A percentile compares a stretch with the other conserved stretches of the same genome.
Conservation (phyloP, 2,113 vertebrate species). For the Lampris megalopsis region DNA sequence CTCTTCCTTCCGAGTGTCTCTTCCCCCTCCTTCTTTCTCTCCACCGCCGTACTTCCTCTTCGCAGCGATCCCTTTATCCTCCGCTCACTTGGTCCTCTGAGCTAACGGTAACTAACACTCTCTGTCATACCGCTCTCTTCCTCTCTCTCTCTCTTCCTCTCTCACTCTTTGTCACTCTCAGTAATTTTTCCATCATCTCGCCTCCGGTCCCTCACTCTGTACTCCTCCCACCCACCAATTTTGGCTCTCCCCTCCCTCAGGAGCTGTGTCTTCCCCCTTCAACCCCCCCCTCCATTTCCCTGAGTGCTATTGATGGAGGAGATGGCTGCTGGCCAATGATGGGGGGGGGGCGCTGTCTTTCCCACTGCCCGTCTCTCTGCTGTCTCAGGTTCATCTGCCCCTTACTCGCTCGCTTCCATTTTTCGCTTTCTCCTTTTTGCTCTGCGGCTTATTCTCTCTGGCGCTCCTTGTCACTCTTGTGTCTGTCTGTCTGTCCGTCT, state of each 20-base stretch:
- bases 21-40: slow-evolving; percentile 26
- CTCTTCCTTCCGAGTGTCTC: slow-evolving; percentile 42
- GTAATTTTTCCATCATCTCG: not conserved
- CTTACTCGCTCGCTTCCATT: not conserved
- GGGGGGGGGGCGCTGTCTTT: slow-evolving; percentile 44
- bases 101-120: slow-evolving; percentile 44
- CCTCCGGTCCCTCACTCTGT: slow-evolving; percentile 8
- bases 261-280: slow-evolving; percentile 32
- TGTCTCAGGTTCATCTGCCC: slow-evolving; percentile 17
- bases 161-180: not conserved
- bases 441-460: slow-evolving; percentile 34
- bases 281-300: slow-evolving; percentile 57
- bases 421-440: slow-evolving; percentile 22
- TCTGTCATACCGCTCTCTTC: slow-evolving; percentile 28
- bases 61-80: slow-evolving; percentile 48
- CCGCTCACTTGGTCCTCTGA: slow-evolving; percentile 46
- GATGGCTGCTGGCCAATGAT: slow-evolving; percentile 66
- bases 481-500: slow-evolving; percentile 30
- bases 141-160: slow-evolving; percentile 15
- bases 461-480: slow-evolving; percentile 45
- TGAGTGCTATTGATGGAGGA: slow-evolving; percentile 75
- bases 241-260: slow-evolving; percentile 7
- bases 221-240: slow-evolving; percentile 41
- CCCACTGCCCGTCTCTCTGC: slow-evolving; percentile 39
- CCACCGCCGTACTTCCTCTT: slow-evolving; percentile 14